These are phyloP conservation scores for Timema cristinae DNA, from an alignment of 2,888 invertebrate genomes.

Conservation along the genomic window DNA sequence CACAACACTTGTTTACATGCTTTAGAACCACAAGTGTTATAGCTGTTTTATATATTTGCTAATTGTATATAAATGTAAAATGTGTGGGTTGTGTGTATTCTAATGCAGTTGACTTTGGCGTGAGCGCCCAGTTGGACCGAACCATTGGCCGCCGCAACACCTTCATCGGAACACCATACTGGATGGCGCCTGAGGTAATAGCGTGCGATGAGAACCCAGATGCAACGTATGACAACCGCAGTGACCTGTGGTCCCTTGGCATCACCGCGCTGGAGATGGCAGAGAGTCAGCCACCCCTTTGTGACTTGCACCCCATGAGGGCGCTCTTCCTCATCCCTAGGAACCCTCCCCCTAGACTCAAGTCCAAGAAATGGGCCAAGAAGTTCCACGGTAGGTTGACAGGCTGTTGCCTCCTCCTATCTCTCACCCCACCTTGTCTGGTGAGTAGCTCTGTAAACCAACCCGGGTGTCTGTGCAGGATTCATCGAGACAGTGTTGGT, in stretches of 20 bases:
- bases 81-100: neutral
- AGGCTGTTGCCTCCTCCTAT: too few species aligned
- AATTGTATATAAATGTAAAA: too few species aligned
- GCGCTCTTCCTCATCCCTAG: slow-evolving; percentile 97
- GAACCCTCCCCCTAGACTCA: slow-evolving; percentile 95
- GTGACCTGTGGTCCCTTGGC: slow-evolving; percentile 87
- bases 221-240: slow-evolving; percentile 98
- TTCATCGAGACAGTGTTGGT: slow-evolving; percentile 98
- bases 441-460: too few species aligned
- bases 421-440: too few species aligned
- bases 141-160: slow-evolving; percentile 98
- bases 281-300: slow-evolving; percentile 97
- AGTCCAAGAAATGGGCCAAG: slow-evolving; percentile 97
- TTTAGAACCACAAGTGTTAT: too few species aligned
- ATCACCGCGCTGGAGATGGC: slow-evolving; percentile 99
- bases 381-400: slow-evolving; percentile 72
- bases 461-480: slow-evolving; percentile 43
- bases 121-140: slow-evolving; percentile 97
- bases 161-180: slow-evolving; percentile 96
- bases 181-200: slow-evolving; percentile 99
- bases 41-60: too few species aligned
- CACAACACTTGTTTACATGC: too few species aligned
- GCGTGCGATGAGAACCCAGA: slow-evolving; percentile 99
- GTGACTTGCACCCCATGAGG: slow-evolving; percentile 99
- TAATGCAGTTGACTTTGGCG: slow-evolving; percentile 92